phyloP scores from a whole-genome alignment of 2,797 vertebrate genomes.

The Spinus pinus region DNA sequence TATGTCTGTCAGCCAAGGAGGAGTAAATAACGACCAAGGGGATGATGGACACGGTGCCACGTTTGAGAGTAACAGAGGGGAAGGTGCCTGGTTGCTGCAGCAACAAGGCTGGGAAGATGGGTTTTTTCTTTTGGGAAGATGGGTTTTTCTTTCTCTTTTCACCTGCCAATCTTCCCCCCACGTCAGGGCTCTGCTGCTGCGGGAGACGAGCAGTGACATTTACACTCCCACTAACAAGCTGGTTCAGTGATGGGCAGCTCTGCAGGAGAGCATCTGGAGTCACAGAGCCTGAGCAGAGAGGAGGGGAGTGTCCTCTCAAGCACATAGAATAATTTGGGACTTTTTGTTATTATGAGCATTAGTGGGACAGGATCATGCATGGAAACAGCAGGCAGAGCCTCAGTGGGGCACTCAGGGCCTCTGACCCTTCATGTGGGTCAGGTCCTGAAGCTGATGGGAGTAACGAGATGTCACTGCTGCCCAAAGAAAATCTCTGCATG shows the following conservation, averaged over 20 bases:
- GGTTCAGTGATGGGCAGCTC: conserved; percentile 58
- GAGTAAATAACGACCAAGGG: not conserved
- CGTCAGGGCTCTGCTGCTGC: conserved; percentile 42
- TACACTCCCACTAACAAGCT: conserved; percentile 77
- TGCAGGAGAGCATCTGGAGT: conserved; percentile 53
- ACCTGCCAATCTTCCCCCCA: conserved; percentile 66
- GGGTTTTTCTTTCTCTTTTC: conserved; percentile 64
- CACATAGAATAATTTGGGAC: not conserved
- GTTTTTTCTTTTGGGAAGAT: conserved; percentile 52
- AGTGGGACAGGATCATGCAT: not conserved
- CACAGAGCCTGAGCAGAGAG: conserved; percentile 29
- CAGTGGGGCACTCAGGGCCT: not conserved
- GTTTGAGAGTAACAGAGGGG: conserved; percentile 40
- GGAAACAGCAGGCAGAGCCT: not conserved
- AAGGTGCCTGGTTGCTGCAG: conserved; percentile 60
- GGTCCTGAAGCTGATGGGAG: not conserved
- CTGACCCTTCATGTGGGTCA: not conserved
- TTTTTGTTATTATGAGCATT: not conserved
- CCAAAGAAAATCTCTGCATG: not conserved
- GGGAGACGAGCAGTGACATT: conserved; percentile 68
- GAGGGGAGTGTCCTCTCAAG: not conserved
- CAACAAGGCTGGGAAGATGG: conserved; percentile 51
- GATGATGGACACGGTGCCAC: not conserved
- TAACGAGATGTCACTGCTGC: not conserved
- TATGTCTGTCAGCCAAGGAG: not conserved